These are phyloP conservation scores for Hydrophis major DNA, from an alignment of 2,797 vertebrate species.

Conservation along the genomic window DNA sequence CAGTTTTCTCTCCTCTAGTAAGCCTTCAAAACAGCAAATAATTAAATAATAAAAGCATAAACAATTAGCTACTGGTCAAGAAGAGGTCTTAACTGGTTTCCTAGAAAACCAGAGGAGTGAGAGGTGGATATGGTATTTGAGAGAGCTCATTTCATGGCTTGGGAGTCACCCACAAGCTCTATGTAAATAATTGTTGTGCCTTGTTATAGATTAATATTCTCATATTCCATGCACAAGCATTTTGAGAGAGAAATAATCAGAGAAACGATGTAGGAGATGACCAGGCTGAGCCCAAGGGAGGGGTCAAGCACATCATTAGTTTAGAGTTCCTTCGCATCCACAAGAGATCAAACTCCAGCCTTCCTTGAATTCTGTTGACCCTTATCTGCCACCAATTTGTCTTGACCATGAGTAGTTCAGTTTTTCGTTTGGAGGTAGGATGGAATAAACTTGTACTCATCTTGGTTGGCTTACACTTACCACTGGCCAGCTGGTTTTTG, in stretches of 20 bases:
- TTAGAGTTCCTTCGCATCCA: background rate
- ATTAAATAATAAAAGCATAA: background rate
- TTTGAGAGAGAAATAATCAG: constrained; percentile 34
- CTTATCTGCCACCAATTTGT: background rate
- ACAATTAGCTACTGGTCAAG: background rate
- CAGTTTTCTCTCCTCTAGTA: background rate
- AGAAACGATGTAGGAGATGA: background rate
- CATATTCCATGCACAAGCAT: constrained; percentile 39
- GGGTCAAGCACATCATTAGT: background rate
- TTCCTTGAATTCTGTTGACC: background rate
- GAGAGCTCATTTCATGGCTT: background rate
- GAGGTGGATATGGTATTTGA: background rate
- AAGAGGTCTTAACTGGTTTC: background rate
- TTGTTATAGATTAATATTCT: constrained; percentile 41
- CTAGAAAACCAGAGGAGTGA: background rate
- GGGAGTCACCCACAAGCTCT: constrained; percentile 2
- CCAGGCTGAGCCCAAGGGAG: background rate
- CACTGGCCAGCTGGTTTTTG: too few relatives aligned
- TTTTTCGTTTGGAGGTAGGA: background rate
- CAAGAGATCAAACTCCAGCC: background rate
- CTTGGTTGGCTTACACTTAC: background rate
- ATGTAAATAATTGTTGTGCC: constrained; percentile 45
- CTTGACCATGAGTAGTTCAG: background rate
- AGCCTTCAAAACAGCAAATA: background rate
- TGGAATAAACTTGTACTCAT: background rate